A percentile compares a stretch with the other conserved stretches of the same genome.
phyloP scores from a whole-genome alignment of 2,113 vertebrate genomes.

The Nesogale talazaci region DNA sequence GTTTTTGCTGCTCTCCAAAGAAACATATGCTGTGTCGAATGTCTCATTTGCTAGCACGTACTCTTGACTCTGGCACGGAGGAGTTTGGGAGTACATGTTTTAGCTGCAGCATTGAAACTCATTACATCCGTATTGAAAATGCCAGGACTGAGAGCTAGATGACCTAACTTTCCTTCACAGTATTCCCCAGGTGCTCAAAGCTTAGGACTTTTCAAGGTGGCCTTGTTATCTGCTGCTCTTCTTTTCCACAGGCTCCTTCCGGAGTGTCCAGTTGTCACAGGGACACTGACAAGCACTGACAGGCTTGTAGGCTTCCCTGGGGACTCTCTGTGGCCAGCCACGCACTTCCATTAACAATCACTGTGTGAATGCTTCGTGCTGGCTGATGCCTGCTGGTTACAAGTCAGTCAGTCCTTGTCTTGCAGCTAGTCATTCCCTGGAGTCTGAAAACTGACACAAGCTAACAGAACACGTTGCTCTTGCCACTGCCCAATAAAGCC shows the following conservation, averaged over 20 bases:
- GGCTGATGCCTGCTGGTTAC: background rate
- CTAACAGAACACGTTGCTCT: background rate
- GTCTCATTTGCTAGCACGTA: background rate
- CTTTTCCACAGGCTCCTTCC: slow-evolving; percentile 10
- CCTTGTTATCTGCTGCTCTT: slow-evolving; percentile 40
- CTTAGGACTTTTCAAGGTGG: slow-evolving; percentile 41
- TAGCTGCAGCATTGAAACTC: background rate
- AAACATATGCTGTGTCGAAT: background rate
- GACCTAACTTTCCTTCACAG: background rate
- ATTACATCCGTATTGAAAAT: background rate
- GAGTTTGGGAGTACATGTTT: background rate
- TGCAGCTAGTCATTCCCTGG: background rate
- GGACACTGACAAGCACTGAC: slow-evolving; percentile 65
- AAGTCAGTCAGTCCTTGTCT: slow-evolving; percentile 51
- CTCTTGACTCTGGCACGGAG: background rate
- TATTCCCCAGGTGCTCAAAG: slow-evolving; percentile 1
- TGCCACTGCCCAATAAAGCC: slow-evolving; percentile 38
- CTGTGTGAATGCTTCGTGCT: background rate
- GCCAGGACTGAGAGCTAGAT: background rate
- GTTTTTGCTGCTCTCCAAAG: background rate
- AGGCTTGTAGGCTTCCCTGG: slow-evolving; percentile 34
- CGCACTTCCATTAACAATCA: slow-evolving; percentile 47
- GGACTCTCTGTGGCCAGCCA: slow-evolving; percentile 45
- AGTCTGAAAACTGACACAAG: slow-evolving; percentile 45
- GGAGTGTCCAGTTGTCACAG: slow-evolving; percentile 62